A percentile compares a stretch with the other conserved stretches of the same genome.
These are phyloP conservation scores for Mayetiola destructor DNA, from an alignment of 2,888 invertebrate genomes.

Conservation along the genomic window DNA sequence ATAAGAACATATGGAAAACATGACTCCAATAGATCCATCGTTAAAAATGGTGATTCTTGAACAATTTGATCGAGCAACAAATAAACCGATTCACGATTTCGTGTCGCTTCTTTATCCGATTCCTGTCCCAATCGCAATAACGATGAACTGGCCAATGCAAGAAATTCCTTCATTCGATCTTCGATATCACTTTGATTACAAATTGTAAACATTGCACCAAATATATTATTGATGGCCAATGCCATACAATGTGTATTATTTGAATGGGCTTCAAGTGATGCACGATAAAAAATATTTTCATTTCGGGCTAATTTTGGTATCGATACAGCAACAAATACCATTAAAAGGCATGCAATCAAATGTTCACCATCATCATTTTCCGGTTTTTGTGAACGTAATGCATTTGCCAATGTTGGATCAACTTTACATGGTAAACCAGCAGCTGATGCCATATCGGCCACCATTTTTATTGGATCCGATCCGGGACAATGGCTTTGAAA, in stretches of 20 bases:
- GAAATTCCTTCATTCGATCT: slow-evolving; percentile 92
- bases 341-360: slow-evolving; percentile 79
- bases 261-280: slow-evolving; percentile 83
- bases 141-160: slow-evolving; percentile 87
- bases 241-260: slow-evolving; percentile 99
- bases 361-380: slow-evolving; percentile 87
- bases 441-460: slow-evolving; percentile 95
- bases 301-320: slow-evolving; percentile 86
- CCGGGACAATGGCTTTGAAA: slow-evolving; percentile 84
- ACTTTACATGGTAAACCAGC: slow-evolving; percentile 89
- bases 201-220: slow-evolving; percentile 91
- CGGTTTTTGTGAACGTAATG: slow-evolving; percentile 75
- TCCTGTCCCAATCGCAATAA: slow-evolving; percentile 88
- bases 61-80: slow-evolving; percentile 93
- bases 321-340: slow-evolving; percentile 98
- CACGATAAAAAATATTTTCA: slow-evolving; percentile 77
- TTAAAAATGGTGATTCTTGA: slow-evolving; percentile 93
- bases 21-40: slow-evolving; percentile 96
- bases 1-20: slow-evolving; percentile 98
- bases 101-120: slow-evolving; percentile 84
- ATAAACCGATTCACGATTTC: slow-evolving; percentile 93
- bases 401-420: slow-evolving; percentile 85
- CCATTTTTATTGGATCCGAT: slow-evolving; percentile 77
- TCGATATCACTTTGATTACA: slow-evolving; percentile 93
- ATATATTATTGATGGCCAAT: slow-evolving; percentile 86